Conservation (phyloP, 1,140 invertebrate genomes). For the Drosophila nigrodunni region DNA sequence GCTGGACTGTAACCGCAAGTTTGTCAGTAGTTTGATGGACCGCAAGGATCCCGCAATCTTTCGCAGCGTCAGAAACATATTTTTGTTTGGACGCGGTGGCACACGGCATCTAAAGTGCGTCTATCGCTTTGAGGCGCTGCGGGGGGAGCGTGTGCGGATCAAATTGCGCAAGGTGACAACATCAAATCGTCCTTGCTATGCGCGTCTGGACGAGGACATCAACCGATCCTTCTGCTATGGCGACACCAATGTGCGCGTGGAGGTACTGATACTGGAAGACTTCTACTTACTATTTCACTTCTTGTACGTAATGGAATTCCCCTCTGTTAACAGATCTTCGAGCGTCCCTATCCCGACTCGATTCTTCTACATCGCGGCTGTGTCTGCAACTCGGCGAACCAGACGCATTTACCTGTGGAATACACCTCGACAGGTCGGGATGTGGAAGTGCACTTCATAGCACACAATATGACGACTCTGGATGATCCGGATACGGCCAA, state of each 20-base stretch:
- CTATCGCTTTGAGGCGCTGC: constrained; percentile 93
- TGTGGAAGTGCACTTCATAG: constrained; percentile 92
- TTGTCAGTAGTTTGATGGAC: constrained; percentile 87
- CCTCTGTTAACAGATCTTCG: constrained; percentile 86
- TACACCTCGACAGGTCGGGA: constrained; percentile 91
- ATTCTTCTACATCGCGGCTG: constrained; percentile 88
- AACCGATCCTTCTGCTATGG: constrained; percentile 90
- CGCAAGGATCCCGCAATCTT: constrained; percentile 87
- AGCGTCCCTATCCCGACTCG: constrained; percentile 90
- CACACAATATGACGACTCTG: constrained; percentile 91
- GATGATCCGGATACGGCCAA: constrained; percentile 93
- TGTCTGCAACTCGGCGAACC: constrained; percentile 86
- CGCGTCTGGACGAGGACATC: constrained; percentile 87
- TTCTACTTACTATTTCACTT: not conserved
- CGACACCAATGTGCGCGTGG: constrained; percentile 84
- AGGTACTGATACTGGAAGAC: constrained; percentile 41
- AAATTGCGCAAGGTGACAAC: constrained; percentile 89
- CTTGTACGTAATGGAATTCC: not conserved
- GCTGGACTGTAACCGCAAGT: constrained; percentile 85
- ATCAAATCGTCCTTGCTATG: constrained; percentile 88
- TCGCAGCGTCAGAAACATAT: constrained; percentile 91
- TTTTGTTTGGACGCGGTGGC: constrained; percentile 93
- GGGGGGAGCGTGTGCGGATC: constrained; percentile 90
- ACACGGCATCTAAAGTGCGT: constrained; percentile 92
- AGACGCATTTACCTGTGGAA: constrained; percentile 87